These are phyloP conservation scores for Oncorhynchus masou DNA, from an alignment of 2,113 vertebrate genomes.

Conservation along the genomic window DNA sequence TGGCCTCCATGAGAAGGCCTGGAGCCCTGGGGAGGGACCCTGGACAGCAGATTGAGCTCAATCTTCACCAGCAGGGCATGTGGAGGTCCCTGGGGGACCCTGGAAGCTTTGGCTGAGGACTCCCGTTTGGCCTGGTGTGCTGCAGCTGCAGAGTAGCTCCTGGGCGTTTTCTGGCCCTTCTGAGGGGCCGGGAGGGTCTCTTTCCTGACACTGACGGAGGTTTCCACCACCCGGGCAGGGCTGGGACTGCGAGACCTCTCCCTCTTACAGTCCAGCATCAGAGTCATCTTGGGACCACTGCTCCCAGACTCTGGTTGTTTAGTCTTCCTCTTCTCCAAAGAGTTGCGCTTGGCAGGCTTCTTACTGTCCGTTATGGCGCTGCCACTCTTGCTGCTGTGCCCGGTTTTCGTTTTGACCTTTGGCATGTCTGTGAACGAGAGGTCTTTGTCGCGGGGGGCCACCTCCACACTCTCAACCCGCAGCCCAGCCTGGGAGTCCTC, in stretches of 20 bases:
- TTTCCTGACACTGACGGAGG: conserved; percentile 38
- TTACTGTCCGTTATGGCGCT: conserved; percentile 49
- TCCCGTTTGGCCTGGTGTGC: conserved; percentile 38
- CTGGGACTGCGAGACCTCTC: conserved; percentile 48
- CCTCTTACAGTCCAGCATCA: conserved; percentile 38
- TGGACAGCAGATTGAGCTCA: conserved; percentile 77
- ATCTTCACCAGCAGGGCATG: conserved; percentile 84
- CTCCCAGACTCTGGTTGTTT: conserved; percentile 19
- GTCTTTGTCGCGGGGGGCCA: conserved; percentile 55
- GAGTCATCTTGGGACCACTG: conserved; percentile 42
- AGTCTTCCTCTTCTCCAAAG: conserved; percentile 64
- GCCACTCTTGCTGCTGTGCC: conserved; percentile 31
- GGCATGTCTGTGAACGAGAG: conserved; percentile 74
- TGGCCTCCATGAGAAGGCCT: conserved; percentile 5
- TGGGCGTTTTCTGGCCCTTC: conserved; percentile 59
- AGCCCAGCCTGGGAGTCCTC: conserved; percentile 46
- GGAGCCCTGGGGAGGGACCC: conserved; percentile 66
- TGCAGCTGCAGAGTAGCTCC: conserved; percentile 39
- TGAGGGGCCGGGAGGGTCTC: conserved; percentile 8
- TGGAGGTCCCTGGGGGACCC: conserved; percentile 11
- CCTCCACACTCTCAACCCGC: conserved; percentile 66
- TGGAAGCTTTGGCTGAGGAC: conserved; percentile 45
- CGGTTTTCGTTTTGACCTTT: conserved; percentile 81
- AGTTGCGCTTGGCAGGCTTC: conserved; percentile 46
- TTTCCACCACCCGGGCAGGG: conserved; percentile 33